These are phyloP conservation scores for Petrosia ficiformis DNA, from an alignment of 37 sponge, comb jelly and placozoan genomes.

Conservation along the genomic window DNA sequence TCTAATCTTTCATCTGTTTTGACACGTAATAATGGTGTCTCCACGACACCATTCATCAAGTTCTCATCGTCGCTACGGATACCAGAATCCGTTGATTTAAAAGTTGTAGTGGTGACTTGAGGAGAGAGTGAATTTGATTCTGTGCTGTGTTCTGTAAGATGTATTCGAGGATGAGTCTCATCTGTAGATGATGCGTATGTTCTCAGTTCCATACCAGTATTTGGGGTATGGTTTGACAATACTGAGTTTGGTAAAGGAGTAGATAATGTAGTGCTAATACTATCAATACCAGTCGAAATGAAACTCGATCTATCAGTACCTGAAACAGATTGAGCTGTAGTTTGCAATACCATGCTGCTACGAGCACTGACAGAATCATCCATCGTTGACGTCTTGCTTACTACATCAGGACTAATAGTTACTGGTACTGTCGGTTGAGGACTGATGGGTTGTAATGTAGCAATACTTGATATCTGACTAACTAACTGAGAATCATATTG, in stretches of 20 bases:
- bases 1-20: neutral
- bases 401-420: neutral
- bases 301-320: neutral
- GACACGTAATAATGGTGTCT: neutral
- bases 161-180: neutral
- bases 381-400: neutral
- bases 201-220: neutral
- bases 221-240: neutral
- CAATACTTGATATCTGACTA: neutral
- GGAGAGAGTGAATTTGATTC: neutral
- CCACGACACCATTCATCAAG: neutral
- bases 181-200: neutral
- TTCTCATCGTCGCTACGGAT: slow-evolving; percentile 54
- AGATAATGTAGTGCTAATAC: slow-evolving; percentile 3
- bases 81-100: slow-evolving; percentile 54
- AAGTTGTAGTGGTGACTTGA: neutral
- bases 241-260: neutral
- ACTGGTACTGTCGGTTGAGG: neutral
- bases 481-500: neutral
- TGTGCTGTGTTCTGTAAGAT: neutral
- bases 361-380: neutral
- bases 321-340: neutral
- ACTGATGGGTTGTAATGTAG: neutral
- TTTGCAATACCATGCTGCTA: neutral
- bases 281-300: slow-evolving; percentile 3